Evolutionary conservation across 2,888 invertebrate species (phyloP).

Genomic region (Gerosis bhagava): DNA sequence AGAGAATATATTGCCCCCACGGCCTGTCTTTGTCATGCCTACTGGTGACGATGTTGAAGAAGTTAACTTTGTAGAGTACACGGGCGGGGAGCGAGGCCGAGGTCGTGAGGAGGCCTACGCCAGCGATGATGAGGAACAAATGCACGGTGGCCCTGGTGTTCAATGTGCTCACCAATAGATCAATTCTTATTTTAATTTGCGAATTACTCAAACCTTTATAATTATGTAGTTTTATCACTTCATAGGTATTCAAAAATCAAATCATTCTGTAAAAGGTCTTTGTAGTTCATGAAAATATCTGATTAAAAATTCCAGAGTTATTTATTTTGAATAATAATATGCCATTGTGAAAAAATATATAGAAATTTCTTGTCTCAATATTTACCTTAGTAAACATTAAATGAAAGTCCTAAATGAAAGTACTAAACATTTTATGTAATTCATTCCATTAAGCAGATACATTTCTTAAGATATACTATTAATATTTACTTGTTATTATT

Average conservation of each 20-base stretch:
- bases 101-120: slow-evolving; percentile 87
- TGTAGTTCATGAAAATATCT: too few species aligned
- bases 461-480: slow-evolving; percentile 24
- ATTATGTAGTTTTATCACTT: slow-evolving; percentile 58
- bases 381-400: too few species aligned
- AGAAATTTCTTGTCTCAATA: too few species aligned
- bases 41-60: slow-evolving; percentile 93
- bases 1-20: slow-evolving; percentile 88
- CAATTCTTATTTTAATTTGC: slow-evolving; percentile 46
- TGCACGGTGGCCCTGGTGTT: slow-evolving; percentile 83
- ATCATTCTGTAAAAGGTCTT: slow-evolving; percentile 44
- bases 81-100: slow-evolving; percentile 81
- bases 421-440: too few species aligned
- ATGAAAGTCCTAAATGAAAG: too few species aligned
- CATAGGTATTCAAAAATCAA: slow-evolving; percentile 60
- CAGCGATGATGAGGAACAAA: slow-evolving; percentile 84
- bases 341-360: too few species aligned
- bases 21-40: slow-evolving; percentile 87
- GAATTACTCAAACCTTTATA: slow-evolving; percentile 71
- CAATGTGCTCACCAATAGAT: slow-evolving; percentile 93
- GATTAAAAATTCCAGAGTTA: too few species aligned
- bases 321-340: too few species aligned
- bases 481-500: slow-evolving; percentile 32
- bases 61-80: slow-evolving; percentile 90
- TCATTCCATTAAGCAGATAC: slow-evolving; percentile 38